A percentile compares a stretch with the other conserved stretches of the same genome.
phyloP scores from a whole-genome alignment of 2,888 invertebrate genomes.

The Pseudococcus viburni region DNA sequence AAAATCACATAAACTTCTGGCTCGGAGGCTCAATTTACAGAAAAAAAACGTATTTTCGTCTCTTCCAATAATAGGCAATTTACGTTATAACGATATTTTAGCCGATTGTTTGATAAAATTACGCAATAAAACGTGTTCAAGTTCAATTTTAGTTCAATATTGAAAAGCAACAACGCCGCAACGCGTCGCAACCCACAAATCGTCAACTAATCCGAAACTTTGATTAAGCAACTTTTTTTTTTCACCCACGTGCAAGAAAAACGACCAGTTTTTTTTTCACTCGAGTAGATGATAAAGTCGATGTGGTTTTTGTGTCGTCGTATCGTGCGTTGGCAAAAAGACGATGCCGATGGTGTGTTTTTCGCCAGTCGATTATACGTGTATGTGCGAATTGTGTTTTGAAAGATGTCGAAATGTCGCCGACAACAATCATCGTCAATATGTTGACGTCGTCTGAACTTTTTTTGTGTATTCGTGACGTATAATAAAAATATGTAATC shows the following conservation, averaged over 20 bases:
- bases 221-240: slow-evolving; percentile 37
- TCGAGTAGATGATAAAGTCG: not conserved
- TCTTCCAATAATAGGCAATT: slow-evolving; percentile 16
- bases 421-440: not conserved
- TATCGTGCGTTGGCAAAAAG: not conserved
- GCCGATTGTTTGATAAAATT: slow-evolving; percentile 33
- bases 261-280: not conserved
- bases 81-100: slow-evolving; percentile 33
- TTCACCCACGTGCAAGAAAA: slow-evolving; percentile 28
- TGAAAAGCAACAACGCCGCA: not conserved
- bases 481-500: slow-evolving; percentile 4
- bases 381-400: not conserved
- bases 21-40: not conserved
- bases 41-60: not conserved
- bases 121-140: slow-evolving; percentile 34
- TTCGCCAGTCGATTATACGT: not conserved
- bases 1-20: not conserved
- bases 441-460: not conserved
- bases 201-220: slow-evolving; percentile 28
- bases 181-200: not conserved
- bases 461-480: not conserved
- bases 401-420: not conserved
- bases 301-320: not conserved
- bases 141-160: slow-evolving; percentile 20
- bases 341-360: not conserved